Conservation (phyloP, 2,797 vertebrate genomes). For the Pteropus rufus region DNA sequence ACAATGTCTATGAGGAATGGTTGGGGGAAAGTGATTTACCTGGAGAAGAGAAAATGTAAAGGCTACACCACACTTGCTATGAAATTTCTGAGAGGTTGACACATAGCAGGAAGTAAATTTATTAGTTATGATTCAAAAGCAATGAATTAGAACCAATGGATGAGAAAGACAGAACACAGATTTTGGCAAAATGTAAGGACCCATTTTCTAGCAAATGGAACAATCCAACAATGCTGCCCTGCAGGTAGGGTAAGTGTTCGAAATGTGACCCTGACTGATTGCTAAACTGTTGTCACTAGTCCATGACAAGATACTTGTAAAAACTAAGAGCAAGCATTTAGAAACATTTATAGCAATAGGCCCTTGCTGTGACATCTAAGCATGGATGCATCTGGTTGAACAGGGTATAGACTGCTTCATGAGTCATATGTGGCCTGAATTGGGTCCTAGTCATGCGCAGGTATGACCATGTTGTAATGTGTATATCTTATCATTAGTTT, state of each 20-base stretch:
- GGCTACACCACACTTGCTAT: background rate
- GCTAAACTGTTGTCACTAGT: background rate
- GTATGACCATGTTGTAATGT: accelerated
- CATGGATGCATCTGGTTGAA: background rate
- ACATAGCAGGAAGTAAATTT: background rate
- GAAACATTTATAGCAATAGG: background rate
- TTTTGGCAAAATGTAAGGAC: background rate
- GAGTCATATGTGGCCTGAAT: background rate
- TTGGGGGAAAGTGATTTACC: background rate
- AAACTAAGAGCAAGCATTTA: background rate
- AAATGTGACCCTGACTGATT: background rate
- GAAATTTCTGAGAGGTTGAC: background rate
- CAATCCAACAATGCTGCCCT: too few relatives aligned
- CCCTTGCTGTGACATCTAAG: background rate
- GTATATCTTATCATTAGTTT: background rate
- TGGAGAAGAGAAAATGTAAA: background rate
- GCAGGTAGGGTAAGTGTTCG: background rate
- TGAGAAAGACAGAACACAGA: background rate
- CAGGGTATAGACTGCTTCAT: background rate
- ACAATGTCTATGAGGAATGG: background rate
- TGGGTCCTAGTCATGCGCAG: background rate
- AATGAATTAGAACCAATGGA: background rate
- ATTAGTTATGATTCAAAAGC: background rate
- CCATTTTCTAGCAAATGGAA: background rate
- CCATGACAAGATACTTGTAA: background rate